phyloP scores from a whole-genome alignment of 1,140 invertebrate genomes.

The Plectrocnemia conspersa region DNA sequence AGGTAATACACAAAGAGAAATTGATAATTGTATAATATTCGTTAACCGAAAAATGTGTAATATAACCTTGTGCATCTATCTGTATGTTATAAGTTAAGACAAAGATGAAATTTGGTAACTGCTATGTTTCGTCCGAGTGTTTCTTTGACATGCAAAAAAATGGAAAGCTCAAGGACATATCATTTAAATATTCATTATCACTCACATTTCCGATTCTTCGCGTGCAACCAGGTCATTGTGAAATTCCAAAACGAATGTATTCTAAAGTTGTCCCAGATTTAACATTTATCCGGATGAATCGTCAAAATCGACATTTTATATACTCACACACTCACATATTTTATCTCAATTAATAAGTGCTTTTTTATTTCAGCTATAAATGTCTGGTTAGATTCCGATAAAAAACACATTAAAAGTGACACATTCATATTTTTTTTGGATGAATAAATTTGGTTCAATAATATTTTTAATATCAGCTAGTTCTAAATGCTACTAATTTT shows the following conservation, averaged over 20 bases:
- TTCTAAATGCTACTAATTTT: no score
- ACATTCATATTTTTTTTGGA: neutral
- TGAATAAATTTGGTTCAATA: no score
- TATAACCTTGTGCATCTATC: no score
- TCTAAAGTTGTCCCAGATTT: neutral
- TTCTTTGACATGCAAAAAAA: neutral
- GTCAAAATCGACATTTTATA: neutral
- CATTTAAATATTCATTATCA: conserved; percentile 8
- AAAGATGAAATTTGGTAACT: no score
- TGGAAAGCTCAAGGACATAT: neutral
- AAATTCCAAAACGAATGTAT: conserved; percentile 7
- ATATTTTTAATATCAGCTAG: no score
- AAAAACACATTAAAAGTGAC: neutral
- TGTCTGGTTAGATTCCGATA: neutral
- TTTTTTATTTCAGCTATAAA: neutral
- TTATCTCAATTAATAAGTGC: neutral
- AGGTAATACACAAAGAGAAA: no score
- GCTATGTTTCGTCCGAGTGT: no score
- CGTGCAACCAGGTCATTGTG: neutral
- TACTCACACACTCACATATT: neutral
- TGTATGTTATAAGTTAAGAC: no score
- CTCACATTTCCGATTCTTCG: neutral
- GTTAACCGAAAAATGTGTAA: no score
- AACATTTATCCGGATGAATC: neutral
- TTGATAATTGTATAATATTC: no score